Conservation (phyloP, 2,888 invertebrate species). For the Argyra leucocephala region DNA sequence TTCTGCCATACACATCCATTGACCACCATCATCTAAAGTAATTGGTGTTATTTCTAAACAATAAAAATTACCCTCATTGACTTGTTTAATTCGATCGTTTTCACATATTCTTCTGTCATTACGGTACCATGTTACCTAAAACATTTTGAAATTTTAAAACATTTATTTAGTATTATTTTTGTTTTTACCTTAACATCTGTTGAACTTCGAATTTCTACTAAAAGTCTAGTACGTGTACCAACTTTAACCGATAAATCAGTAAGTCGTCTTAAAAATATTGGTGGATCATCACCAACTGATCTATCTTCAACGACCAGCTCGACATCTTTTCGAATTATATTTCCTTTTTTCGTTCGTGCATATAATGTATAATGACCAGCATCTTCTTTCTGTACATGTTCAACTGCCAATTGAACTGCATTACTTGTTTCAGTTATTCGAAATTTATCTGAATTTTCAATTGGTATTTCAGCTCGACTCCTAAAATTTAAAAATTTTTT, state of each 20-base stretch:
- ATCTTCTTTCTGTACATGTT: slow-evolving; percentile 61
- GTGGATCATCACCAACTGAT: slow-evolving; percentile 60
- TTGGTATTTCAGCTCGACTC: slow-evolving; percentile 51
- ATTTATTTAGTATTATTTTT: slow-evolving; percentile 7
- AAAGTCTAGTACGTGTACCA: slow-evolving; percentile 73
- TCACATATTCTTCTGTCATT: slow-evolving; percentile 68
- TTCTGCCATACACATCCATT: slow-evolving; percentile 76
- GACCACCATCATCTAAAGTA: slow-evolving; percentile 70
- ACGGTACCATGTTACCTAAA: slow-evolving; percentile 76
- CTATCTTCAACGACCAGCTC: slow-evolving; percentile 52
- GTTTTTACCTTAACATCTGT: slow-evolving; percentile 63
- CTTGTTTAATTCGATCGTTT: slow-evolving; percentile 64
- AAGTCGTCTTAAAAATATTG: slow-evolving; percentile 72
- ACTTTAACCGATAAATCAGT: slow-evolving; percentile 83
- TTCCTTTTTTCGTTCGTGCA: slow-evolving; percentile 51
- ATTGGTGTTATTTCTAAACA: slow-evolving; percentile 77
- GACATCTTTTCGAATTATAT: slow-evolving; percentile 46
- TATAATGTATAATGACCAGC: slow-evolving; percentile 67
- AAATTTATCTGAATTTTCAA: slow-evolving; percentile 57
- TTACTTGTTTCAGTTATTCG: slow-evolving; percentile 47
- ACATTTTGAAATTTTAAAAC: slow-evolving; percentile 16
- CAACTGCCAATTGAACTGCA: slow-evolving; percentile 64
- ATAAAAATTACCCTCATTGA: slow-evolving; percentile 76
- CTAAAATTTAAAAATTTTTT: slow-evolving; percentile 40
- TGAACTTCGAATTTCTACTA: slow-evolving; percentile 73